Percentiles rank a stretch among this genome's conserved stretches.
Evolutionary conservation across 2,797 vertebrate species (phyloP).

Genomic region (Microchirus variegatus): DNA sequence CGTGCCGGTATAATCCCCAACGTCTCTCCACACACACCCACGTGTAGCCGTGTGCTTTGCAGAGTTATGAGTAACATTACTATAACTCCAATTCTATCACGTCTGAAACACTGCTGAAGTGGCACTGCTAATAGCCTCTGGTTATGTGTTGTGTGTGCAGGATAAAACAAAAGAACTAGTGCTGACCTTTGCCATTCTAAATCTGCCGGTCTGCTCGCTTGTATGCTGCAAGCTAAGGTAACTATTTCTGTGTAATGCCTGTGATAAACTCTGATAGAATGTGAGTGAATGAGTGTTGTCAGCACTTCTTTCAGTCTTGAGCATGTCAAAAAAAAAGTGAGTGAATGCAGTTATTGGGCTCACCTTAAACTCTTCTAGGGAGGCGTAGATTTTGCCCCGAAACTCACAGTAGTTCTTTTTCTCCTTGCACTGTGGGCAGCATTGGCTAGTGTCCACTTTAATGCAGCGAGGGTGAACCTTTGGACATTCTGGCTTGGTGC

Average conservation of each 20-base stretch:
- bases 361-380: conserved; percentile 97
- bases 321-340: conserved; percentile 55
- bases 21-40: conserved; percentile 45
- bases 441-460: conserved; percentile 96
- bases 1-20: conserved; percentile 7
- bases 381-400: conserved; percentile 91
- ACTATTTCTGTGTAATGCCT: conserved; percentile 57
- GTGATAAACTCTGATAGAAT: conserved; percentile 55
- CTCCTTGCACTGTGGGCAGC: conserved; percentile 97
- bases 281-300: conserved; percentile 62
- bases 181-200: conserved; percentile 79
- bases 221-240: conserved; percentile 55
- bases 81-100: conserved; percentile 32
- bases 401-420: conserved; percentile 97
- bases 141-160: conserved; percentile 60
- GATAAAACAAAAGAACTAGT: conserved; percentile 55
- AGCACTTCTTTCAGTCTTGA: conserved; percentile 61
- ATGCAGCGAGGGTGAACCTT: conserved; percentile 95
- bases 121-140: conserved; percentile 54
- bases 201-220: conserved; percentile 65
- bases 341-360: conserved; percentile 72
- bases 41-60: conserved; percentile 17
- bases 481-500: conserved; percentile 94
- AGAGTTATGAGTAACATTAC: conserved; percentile 38
- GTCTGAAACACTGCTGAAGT: conserved; percentile 51